These are phyloP conservation scores for Hylia prasina DNA, from an alignment of 2,113 vertebrate species.

Conservation along the genomic window DNA sequence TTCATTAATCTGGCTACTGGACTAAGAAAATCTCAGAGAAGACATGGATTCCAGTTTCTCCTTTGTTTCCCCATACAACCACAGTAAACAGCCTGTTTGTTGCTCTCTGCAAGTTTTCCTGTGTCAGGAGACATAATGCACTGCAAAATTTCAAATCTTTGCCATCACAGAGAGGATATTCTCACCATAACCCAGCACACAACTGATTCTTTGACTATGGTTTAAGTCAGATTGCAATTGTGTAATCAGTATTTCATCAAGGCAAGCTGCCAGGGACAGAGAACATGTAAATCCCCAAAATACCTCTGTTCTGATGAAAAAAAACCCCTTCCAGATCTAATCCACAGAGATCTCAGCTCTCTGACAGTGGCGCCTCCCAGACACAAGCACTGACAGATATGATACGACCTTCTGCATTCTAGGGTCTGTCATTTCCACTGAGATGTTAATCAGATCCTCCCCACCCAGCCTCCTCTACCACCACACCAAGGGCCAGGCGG, in stretches of 20 bases:
- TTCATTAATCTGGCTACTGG: neutral
- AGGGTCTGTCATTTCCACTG: neutral
- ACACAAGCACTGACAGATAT: neutral
- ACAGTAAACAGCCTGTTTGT: neutral
- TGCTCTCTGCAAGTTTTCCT: neutral
- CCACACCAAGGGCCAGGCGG: neutral
- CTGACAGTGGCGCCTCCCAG: neutral
- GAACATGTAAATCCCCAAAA: constrained; percentile 12
- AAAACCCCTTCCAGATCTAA: neutral
- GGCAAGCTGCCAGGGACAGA: constrained; percentile 7
- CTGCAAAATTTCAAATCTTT: neutral
- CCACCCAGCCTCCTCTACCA: neutral
- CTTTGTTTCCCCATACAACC: neutral
- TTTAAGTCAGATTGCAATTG: constrained; percentile 8
- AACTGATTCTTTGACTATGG: neutral
- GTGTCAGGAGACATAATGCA: neutral
- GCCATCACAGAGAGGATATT: neutral
- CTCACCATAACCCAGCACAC: neutral
- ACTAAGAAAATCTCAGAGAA: neutral
- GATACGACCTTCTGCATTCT: neutral
- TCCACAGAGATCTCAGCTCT: neutral
- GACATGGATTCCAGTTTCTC: neutral
- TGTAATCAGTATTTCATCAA: constrained; percentile 23
- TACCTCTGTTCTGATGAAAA: neutral
- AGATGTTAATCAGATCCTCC: neutral